Evolutionary conservation across 2,113 vertebrate species (phyloP).

Genomic region (Coptodon rendalli): DNA sequence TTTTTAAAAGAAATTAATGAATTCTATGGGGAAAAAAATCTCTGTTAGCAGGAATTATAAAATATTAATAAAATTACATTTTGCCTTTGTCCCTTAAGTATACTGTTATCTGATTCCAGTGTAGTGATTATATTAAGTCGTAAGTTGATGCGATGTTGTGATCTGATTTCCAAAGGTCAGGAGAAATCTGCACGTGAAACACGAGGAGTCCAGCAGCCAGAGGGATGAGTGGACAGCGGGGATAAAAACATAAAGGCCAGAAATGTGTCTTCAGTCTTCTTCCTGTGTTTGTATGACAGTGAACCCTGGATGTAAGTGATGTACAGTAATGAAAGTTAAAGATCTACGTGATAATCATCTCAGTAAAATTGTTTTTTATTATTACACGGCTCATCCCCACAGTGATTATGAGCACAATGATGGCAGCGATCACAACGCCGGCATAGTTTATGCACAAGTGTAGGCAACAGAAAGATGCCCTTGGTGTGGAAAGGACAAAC

Average conservation of each 20-base stretch:
- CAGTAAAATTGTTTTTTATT: neutral
- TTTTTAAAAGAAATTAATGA: accelerated
- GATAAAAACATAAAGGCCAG: neutral
- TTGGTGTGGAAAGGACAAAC: neutral
- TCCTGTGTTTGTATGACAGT: neutral
- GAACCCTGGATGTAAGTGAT: neutral
- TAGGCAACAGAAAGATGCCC: neutral
- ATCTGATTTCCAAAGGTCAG: neutral
- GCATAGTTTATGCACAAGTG: neutral
- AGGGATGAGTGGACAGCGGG: neutral
- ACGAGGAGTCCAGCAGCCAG: neutral
- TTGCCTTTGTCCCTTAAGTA: neutral
- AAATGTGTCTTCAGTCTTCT: neutral
- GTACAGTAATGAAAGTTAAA: neutral
- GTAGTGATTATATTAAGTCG: neutral
- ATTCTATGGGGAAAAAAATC: neutral
- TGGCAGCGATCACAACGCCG: neutral
- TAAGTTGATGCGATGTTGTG: neutral
- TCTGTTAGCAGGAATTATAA: neutral
- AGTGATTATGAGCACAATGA: neutral
- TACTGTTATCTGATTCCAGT: neutral
- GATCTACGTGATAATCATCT: neutral
- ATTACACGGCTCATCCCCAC: neutral
- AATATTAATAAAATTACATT: neutral
- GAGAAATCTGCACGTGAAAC: neutral